These are phyloP conservation scores for Phataginus tetradactyla DNA, from an alignment of 2,797 vertebrate species.

Conservation along the genomic window DNA sequence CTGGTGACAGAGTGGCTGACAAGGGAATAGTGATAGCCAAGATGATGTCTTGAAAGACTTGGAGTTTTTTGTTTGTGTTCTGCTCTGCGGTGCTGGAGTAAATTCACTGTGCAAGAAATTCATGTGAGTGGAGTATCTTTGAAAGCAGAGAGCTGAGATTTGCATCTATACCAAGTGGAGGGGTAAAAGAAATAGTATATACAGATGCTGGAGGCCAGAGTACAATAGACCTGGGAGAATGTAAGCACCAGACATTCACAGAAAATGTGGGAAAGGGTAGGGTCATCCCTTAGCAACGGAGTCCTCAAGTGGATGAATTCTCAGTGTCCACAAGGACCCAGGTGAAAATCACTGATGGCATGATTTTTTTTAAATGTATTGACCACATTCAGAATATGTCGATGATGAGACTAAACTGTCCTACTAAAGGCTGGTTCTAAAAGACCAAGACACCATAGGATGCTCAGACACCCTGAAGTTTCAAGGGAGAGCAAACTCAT, in stretches of 20 bases:
- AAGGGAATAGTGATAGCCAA: neutral
- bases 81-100: neutral
- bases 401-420: neutral
- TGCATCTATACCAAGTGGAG: neutral
- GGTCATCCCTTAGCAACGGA: neutral
- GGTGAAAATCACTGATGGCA: neutral
- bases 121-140: neutral
- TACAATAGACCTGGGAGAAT: neutral
- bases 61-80: neutral
- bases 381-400: neutral
- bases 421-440: neutral
- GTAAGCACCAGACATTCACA: neutral
- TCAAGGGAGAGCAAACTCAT: neutral
- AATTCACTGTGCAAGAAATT: neutral
- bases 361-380: neutral
- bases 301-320: neutral
- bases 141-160: neutral
- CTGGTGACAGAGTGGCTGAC: neutral
- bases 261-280: neutral
- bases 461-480: neutral
- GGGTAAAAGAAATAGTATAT: neutral
- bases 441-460: neutral
- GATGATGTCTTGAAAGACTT: neutral
- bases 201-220: neutral
- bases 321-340: neutral